These are phyloP conservation scores for Eriocheir sinensis DNA, from an alignment of 1,140 invertebrate genomes.

Conservation along the genomic window DNA sequence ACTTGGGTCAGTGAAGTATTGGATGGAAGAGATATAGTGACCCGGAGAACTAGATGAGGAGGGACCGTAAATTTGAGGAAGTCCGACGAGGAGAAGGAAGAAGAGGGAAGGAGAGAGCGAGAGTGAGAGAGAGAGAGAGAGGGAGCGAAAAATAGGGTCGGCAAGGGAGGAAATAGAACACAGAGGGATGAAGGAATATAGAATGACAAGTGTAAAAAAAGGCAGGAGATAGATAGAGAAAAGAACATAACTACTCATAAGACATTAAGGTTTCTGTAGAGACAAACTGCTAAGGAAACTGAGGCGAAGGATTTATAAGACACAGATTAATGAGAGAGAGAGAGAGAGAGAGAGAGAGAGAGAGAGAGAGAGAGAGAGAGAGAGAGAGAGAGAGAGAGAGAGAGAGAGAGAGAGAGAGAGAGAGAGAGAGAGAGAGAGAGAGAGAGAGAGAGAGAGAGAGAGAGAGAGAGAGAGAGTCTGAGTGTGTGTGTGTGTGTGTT, in stretches of 20 bases:
- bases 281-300: neutral
- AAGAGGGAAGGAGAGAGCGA: neutral
- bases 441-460: neutral
- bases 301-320: too few species aligned
- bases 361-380: neutral
- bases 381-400: constrained; percentile 16
- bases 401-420: constrained; percentile 22
- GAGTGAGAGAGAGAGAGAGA: neutral
- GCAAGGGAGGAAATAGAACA: too few species aligned
- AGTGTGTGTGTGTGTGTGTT: too few species aligned
- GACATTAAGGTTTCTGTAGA: too few species aligned
- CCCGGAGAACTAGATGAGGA: too few species aligned
- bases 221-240: neutral
- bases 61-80: too few species aligned
- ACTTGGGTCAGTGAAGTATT: neutral
- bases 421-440: neutral
- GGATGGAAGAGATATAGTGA: neutral
- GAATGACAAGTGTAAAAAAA: neutral
- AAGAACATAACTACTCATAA: neutral
- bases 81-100: neutral
- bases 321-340: neutral
- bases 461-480: neutral
- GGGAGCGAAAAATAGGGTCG: too few species aligned
- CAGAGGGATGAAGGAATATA: too few species aligned
- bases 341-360: neutral